Evolutionary conservation across 2,797 vertebrate species (phyloP).

Genomic region (Cynopterus sphinx): DNA sequence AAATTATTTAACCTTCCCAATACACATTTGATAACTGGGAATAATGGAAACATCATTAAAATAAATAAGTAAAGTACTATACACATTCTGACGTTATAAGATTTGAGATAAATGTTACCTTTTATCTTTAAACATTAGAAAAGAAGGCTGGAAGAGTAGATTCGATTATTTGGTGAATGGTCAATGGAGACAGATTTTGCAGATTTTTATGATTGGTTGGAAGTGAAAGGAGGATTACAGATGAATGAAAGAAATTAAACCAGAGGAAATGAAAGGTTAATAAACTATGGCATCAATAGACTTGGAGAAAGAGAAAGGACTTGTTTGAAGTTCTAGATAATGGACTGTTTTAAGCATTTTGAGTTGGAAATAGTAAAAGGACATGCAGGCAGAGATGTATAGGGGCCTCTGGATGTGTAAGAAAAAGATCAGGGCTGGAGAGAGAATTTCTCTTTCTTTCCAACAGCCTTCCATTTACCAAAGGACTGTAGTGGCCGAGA

Average conservation of each 20-base stretch:
- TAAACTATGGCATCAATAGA: background rate
- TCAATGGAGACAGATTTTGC: background rate
- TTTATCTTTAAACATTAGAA: background rate
- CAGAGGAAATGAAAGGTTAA: background rate
- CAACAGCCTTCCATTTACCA: background rate
- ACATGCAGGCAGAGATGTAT: fast-evolving
- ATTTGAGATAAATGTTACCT: background rate
- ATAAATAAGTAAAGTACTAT: background rate
- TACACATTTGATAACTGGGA: background rate
- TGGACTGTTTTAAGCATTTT: background rate
- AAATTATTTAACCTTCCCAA: background rate
- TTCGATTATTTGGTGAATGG: background rate
- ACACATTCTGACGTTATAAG: background rate
- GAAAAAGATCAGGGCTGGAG: background rate
- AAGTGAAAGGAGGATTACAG: background rate
- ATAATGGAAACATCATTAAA: background rate
- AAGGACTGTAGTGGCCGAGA: background rate
- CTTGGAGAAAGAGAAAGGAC: background rate
- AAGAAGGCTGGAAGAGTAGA: background rate
- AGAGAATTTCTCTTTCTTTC: background rate
- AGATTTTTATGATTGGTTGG: background rate
- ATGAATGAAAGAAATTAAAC: background rate
- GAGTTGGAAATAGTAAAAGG: background rate
- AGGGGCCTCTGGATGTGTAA: too few species aligned
- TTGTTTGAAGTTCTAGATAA: background rate